phyloP scores from a whole-genome alignment of 2,888 invertebrate species.

The Leucoma salicis region DNA sequence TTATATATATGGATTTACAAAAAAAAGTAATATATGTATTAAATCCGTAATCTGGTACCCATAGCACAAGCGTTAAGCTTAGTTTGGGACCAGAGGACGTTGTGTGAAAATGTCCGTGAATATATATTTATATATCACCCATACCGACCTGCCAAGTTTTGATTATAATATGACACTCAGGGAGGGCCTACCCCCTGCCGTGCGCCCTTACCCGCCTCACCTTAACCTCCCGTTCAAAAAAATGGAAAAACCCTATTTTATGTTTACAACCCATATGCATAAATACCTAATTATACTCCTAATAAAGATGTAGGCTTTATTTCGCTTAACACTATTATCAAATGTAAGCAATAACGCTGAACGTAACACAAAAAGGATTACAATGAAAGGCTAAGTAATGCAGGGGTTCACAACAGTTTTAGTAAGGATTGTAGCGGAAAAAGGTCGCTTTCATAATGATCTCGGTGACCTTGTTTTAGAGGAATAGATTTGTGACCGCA shows the following conservation, averaged over 20 bases:
- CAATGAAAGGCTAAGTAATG: conserved; percentile 3
- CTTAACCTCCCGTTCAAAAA: too few species aligned
- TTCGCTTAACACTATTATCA: conserved; percentile 2
- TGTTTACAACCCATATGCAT: not conserved
- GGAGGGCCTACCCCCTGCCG: too few species aligned
- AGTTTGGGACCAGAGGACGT: too few species aligned
- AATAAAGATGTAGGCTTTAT: not conserved
- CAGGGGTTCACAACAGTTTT: conserved; percentile 6
- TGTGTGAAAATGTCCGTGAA: too few species aligned
- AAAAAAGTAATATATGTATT: too few species aligned
- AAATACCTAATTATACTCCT: conserved; percentile 1
- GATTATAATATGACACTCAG: too few species aligned
- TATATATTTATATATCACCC: too few species aligned
- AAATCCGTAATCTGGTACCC: too few species aligned
- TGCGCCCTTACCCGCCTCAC: too few species aligned
- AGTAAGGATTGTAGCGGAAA: not conserved
- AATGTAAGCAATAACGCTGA: conserved; percentile 8
- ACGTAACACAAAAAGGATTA: conserved; percentile 12
- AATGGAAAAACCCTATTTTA: not conserved
- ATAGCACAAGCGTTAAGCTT: too few species aligned
- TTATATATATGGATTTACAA: too few species aligned
- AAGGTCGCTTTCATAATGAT: not conserved
- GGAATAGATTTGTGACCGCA: conserved; percentile 1
- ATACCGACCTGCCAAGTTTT: too few species aligned
- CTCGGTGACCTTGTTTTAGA: not conserved